Base-by-base conservation (phyloP, 2,888 invertebrate genomes). In the Octodonta nipae region DNA sequence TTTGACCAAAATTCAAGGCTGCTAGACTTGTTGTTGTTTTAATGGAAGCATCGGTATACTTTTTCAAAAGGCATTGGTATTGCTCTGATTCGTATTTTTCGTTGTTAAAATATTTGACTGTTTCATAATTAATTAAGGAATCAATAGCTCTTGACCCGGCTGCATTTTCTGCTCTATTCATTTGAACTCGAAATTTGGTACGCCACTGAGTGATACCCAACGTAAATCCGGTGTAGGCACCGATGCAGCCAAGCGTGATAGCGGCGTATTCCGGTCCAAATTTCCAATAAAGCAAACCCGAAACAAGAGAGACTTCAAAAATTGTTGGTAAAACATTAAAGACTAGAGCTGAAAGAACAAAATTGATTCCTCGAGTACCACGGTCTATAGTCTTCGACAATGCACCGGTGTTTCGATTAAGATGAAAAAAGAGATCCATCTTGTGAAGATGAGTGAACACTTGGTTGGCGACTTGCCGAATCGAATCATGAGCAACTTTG, bases 51-150 rank as follows among this genome's bases (percentile, higher is more conserved):
- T 64, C 65, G 64, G 96, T 92, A 59, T 88, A 98, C 55, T 81
- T 83, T 57, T 77, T 71, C 13, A 92, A 63, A 13, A 83, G 78
- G 28, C 68, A 66, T 59, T 98, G 91, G 58, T 98, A 98, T 44
- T 86, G 74, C 33, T 81, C 67, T 0, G 88, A 78, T 65, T 99
- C 98, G 61, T 84, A 93, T 51, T 75, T 70, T 60, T 99, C 98
- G 62, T 98, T 99, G 65, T 92, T 95, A 61, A 98, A 98, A 64
- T 96, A 98, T 83, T 98, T 98, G 1, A 99, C 98, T 44, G 98
- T 98, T 66, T 99, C 98, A 58, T 91, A 99, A 66, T 98, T 98
- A 49, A 99, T 92, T 22, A 99, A 73, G 0, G 96, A 96, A 67
- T 98, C 98, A 34, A 98, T 75, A 2, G 96, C 96, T 63, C 89